Evolutionary conservation across 2,797 vertebrate species (phyloP).

Genomic region (Coracias cyanogaster): DNA sequence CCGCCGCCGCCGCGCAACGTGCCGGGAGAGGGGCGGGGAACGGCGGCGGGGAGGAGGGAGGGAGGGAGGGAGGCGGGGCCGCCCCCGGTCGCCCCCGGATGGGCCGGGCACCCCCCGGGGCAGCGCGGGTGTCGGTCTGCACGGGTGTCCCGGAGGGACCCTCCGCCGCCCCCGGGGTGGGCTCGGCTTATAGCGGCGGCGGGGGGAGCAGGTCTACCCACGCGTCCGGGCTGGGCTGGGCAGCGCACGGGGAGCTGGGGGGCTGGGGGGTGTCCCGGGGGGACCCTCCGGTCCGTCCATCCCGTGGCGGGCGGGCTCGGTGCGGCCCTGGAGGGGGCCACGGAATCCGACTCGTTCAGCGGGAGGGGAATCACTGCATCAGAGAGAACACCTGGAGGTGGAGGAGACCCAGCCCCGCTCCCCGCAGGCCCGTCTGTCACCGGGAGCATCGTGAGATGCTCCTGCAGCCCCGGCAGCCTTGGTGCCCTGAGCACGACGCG

Average conservation of each 20-base stretch:
- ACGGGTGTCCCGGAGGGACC: background rate
- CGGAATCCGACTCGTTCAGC: background rate
- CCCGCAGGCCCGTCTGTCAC: background rate
- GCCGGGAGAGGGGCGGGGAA: too few species aligned
- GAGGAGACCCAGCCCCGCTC: background rate
- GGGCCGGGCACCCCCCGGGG: background rate
- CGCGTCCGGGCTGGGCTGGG: background rate
- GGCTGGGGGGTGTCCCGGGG: background rate
- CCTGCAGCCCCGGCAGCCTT: background rate
- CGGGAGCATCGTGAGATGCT: background rate
- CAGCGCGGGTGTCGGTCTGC: background rate
- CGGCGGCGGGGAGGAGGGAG: too few species aligned
- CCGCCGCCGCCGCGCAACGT: too few species aligned
- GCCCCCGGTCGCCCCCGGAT: too few species aligned
- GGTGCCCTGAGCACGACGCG: background rate
- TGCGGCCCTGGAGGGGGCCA: background rate
- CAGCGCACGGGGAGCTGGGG: background rate
- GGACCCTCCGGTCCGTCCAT: background rate
- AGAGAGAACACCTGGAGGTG: background rate
- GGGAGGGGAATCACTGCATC: background rate
- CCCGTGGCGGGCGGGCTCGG: background rate
- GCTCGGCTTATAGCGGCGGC: background rate
- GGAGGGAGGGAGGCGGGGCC: background rate
- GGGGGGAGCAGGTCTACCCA: too few species aligned
- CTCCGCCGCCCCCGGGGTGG: background rate